Evolutionary conservation across 2,113 vertebrate genomes (phyloP).

Genomic region (Lepus americanus): DNA sequence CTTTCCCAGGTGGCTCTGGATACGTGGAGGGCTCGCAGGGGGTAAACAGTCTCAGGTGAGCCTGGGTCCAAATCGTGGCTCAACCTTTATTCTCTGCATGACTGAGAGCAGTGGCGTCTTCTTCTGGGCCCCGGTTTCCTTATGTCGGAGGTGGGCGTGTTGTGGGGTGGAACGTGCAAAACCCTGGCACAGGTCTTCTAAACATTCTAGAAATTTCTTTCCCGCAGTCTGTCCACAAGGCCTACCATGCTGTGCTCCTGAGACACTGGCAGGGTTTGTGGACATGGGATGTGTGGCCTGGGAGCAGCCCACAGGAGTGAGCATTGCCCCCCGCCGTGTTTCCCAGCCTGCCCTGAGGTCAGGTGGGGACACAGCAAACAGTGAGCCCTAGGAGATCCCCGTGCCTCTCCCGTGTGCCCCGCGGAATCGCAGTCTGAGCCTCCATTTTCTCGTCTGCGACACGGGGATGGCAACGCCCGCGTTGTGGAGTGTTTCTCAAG

Average conservation of each 20-base stretch:
- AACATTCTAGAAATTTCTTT: background rate
- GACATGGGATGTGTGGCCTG: background rate
- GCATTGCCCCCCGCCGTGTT: too few species aligned
- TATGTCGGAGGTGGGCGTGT: background rate
- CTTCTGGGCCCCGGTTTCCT: background rate
- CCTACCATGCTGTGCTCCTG: background rate
- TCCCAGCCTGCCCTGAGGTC: background rate
- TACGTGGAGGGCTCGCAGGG: too few species aligned
- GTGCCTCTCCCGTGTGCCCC: background rate
- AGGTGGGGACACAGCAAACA: background rate
- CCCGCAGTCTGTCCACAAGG: background rate
- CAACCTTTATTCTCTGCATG: background rate
- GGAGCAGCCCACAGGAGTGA: background rate
- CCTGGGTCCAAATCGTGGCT: background rate
- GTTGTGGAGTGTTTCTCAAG: background rate
- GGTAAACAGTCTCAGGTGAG: background rate
- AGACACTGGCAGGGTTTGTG: background rate
- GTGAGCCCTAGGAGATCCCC: too few species aligned
- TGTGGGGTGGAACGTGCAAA: background rate
- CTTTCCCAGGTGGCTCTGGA: background rate
- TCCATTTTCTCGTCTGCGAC: background rate
- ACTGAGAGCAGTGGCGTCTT: background rate
- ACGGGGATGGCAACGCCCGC: rapidly evolving
- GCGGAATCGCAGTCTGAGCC: background rate
- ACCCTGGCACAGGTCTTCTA: background rate